Evolutionary conservation across 2,113 vertebrate species (phyloP).

Genomic region (Rana temporaria): DNA sequence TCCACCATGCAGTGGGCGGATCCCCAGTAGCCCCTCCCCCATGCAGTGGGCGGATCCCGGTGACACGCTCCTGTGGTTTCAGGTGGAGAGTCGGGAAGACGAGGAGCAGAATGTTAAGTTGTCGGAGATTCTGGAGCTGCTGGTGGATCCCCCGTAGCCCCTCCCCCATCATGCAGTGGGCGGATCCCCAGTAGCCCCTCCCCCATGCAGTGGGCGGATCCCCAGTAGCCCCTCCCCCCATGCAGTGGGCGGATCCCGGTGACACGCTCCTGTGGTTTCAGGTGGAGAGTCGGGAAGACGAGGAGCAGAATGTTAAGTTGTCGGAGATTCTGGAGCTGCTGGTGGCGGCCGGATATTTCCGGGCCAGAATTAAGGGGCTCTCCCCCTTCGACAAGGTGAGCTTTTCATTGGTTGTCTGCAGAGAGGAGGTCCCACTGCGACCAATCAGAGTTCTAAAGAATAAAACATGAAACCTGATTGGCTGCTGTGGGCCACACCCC

Average conservation of each 20-base stretch:
- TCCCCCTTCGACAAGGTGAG: slow-evolving; percentile 96
- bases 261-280: slow-evolving; percentile 58
- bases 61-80: not conserved
- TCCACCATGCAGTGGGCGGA: too few relatives aligned
- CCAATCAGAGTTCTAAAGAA: too few relatives aligned
- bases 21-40: too few relatives aligned
- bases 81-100: slow-evolving; percentile 97
- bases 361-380: slow-evolving; percentile 94
- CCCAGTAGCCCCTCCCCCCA: too few relatives aligned
- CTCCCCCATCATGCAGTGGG: too few relatives aligned
- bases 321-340: slow-evolving; percentile 93
- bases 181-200: too few relatives aligned
- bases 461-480: too few relatives aligned
- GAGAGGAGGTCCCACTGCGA: too few relatives aligned
- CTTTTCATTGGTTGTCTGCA: not conserved
- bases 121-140: slow-evolving; percentile 91
- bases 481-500: too few relatives aligned
- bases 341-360: slow-evolving; percentile 95
- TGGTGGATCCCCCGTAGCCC: slow-evolving; percentile 68
- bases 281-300: slow-evolving; percentile 96
- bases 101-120: slow-evolving; percentile 94
- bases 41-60: too few relatives aligned
- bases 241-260: too few relatives aligned
- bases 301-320: slow-evolving; percentile 92
- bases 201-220: too few relatives aligned